phyloP scores from a whole-genome alignment of 2,888 invertebrate species.

The Acanthosepion esculentum region DNA sequence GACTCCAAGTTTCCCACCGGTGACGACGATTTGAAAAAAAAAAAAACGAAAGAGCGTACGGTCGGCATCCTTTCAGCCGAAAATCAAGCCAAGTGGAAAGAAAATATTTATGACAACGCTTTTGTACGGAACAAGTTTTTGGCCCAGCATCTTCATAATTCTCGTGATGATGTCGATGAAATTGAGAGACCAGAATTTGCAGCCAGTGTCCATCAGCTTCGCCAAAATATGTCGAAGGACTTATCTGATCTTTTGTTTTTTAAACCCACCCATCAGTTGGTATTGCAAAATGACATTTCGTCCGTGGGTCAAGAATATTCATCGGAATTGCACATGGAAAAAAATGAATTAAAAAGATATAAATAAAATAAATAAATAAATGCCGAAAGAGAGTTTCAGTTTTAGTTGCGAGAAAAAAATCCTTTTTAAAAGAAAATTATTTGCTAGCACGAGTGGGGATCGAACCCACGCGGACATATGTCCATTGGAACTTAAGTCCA shows the following conservation, averaged over 20 bases:
- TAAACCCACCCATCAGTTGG: not conserved
- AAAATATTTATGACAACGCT: slow-evolving; percentile 35
- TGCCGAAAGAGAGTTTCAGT: no score
- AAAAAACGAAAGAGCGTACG: not conserved
- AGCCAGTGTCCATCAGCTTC: not conserved
- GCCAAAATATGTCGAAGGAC: not conserved
- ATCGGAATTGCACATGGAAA: not conserved
- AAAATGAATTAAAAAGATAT: not conserved
- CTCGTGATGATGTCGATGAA: not conserved
- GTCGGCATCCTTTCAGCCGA: not conserved
- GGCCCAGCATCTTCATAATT: not conserved
- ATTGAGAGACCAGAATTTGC: not conserved
- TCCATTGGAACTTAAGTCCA: slow-evolving; percentile 1
- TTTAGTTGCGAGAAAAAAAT: no score
- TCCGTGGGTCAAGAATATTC: not conserved
- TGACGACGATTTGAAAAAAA: fast-evolving
- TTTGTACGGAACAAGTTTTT: not conserved
- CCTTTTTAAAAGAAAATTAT: fast-evolving
- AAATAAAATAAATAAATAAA: not conserved
- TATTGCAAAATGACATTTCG: slow-evolving; percentile 39
- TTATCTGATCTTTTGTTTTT: not conserved
- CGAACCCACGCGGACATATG: not conserved
- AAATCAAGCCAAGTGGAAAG: not conserved
- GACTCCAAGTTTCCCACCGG: not conserved
- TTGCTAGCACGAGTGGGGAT: not conserved